phyloP scores from a whole-genome alignment of 2,888 invertebrate genomes.

The Drosophila incognita region DNA sequence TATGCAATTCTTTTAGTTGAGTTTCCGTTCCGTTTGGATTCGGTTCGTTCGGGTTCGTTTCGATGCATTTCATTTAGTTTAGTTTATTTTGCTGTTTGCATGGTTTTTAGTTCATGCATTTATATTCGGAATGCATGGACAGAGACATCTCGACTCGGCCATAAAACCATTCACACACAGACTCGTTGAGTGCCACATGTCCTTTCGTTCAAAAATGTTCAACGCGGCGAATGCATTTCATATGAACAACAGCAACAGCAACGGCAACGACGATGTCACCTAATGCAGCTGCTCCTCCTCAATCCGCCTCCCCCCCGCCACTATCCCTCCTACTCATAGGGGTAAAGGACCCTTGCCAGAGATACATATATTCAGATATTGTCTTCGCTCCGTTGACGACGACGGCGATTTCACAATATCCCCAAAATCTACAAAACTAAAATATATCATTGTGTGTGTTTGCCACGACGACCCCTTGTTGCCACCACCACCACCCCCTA shows the following conservation, averaged over 20 bases:
- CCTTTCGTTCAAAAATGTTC: conserved; percentile 10
- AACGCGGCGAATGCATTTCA: conserved; percentile 21
- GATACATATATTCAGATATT: conserved; percentile 55
- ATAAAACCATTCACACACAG: conserved; percentile 32
- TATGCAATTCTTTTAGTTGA: conserved; percentile 62
- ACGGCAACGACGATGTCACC: background rate
- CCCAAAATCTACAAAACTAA: conserved; percentile 68
- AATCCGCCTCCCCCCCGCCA: background rate
- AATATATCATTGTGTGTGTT: conserved; percentile 57
- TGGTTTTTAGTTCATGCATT: conserved; percentile 36
- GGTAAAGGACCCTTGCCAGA: conserved; percentile 5
- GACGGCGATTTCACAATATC: conserved; percentile 39
- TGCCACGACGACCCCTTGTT: background rate
- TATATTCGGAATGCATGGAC: conserved; percentile 62
- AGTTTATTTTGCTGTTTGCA: background rate
- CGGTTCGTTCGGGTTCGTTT: conserved; percentile 3
- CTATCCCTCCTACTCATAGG: background rate
- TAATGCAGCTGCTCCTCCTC: background rate
- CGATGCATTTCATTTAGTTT: conserved; percentile 14
- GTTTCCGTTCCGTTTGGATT: conserved; percentile 25
- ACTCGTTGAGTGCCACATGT: conserved; percentile 3
- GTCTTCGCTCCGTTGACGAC: conserved; percentile 68
- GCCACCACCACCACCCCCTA: too few relatives aligned
- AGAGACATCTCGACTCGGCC: conserved; percentile 45
- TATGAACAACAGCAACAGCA: background rate